Evolutionary conservation across 2,888 invertebrate genomes (phyloP), one percentile per base, ranked within the genome.

Genomic region (Crepidodera aurea): DNA sequence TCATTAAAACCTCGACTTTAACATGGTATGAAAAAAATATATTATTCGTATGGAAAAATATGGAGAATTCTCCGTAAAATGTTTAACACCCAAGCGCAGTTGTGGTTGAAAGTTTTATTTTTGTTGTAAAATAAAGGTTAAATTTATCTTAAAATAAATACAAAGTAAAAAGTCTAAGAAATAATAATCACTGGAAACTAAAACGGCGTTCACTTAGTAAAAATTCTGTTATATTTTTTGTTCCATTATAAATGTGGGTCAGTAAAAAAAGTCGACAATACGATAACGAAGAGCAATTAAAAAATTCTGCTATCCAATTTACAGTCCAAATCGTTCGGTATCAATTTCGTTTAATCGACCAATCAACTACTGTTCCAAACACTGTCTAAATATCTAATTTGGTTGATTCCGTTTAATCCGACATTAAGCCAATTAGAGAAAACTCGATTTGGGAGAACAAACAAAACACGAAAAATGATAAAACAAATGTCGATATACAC

Each of bases 351-450:
- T 32, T 55, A 44, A 55, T 46, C 46, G 46, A 4, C 46, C 57
- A 34, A 57, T 57, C 25, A 57, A 48, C 46, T 48, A 57, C 37
- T 48, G 32, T 25, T 22, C 48, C 55, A 55, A 55, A 54, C 44
- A 40, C 48, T 32, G 57, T 57, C 32, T 39, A 48, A 27, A 57
- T 42, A 48, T 57, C 37, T 57, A 57, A 57, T 57, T 57, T 57
- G n/a, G n/a, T 25, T 48, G 32, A 48, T 48, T 57, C 42, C 39
- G 27, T 29, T 57, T 50, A 57, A 48, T 29, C 39, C 48, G 22
- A 57, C 57, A 22, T 25, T 57, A n/a, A 29, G 16, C 39, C 48
- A 57, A 57, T 57, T 57, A 57, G 48, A 50, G 39, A 50, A 57
- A 48, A 50, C 57, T 53, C 53, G 46, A 46, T 53, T 46, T 25